Percentiles rank a stretch among this genome's conserved stretches.
Evolutionary conservation across 2,113 vertebrate species (phyloP).

Genomic region (Poeciliopsis prolifica): DNA sequence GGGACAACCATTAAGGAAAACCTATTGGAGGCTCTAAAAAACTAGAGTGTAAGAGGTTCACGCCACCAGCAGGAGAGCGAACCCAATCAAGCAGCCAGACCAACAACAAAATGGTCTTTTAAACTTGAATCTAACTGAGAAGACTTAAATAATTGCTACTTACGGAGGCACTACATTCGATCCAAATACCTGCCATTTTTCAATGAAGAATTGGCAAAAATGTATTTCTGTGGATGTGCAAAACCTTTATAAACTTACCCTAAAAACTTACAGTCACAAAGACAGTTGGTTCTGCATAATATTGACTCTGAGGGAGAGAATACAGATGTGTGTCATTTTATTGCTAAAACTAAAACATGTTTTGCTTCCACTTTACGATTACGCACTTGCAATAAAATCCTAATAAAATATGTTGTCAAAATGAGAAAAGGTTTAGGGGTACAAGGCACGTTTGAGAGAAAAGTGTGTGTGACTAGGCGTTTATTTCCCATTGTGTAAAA

Average conservation of each 20-base stretch:
- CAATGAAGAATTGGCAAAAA: not conserved
- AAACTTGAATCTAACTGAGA: too few species aligned
- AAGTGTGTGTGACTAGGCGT: constrained; percentile 44
- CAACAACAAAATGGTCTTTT: too few species aligned
- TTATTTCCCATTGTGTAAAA: constrained; percentile 19
- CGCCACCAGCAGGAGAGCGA: too few species aligned
- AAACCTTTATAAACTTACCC: not conserved
- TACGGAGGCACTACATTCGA: not conserved
- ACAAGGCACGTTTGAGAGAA: not conserved
- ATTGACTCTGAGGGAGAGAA: too few species aligned
- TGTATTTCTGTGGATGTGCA: not conserved
- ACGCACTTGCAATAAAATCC: not conserved
- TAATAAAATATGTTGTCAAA: not conserved
- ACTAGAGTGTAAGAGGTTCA: too few species aligned
- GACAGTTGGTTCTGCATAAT: too few species aligned
- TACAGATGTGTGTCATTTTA: too few species aligned
- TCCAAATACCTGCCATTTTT: not conserved
- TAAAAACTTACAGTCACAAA: too few species aligned
- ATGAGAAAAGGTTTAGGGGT: not conserved
- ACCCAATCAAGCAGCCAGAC: too few species aligned
- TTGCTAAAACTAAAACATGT: too few species aligned
- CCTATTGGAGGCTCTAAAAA: not conserved
- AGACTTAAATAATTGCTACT: too few species aligned
- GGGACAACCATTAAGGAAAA: not conserved
- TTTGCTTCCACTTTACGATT: too few species aligned